These are phyloP conservation scores for Leptocoma aspasia DNA, from an alignment of 2,113 vertebrate species.

Conservation along the genomic window DNA sequence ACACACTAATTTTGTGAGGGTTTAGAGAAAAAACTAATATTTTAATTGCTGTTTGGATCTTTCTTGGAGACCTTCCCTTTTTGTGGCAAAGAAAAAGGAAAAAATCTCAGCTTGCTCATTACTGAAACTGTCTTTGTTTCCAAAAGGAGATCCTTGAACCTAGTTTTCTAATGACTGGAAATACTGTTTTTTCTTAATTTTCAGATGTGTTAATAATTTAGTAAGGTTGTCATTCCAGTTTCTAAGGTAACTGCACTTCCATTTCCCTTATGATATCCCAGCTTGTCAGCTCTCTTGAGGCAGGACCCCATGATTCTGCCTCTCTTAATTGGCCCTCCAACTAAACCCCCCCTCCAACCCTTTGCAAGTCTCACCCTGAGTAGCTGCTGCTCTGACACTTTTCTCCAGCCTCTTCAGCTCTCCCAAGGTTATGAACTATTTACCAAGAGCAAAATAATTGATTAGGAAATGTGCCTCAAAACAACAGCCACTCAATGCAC, in stretches of 20 bases:
- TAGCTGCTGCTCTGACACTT: background rate
- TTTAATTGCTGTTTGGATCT: constrained; percentile 48
- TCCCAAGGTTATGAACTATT: background rate
- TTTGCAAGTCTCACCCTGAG: background rate
- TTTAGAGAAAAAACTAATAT: background rate
- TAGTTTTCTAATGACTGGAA: constrained; percentile 83
- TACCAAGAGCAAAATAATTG: background rate
- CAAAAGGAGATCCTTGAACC: constrained; percentile 77
- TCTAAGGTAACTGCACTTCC: background rate
- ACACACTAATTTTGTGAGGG: background rate
- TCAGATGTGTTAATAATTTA: constrained; percentile 80
- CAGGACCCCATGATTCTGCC: background rate
- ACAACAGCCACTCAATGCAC: background rate
- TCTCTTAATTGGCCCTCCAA: background rate
- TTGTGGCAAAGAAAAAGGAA: constrained; percentile 80
- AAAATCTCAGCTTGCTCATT: constrained; percentile 73
- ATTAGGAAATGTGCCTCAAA: background rate
- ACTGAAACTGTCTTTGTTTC: constrained; percentile 78
- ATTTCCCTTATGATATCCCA: background rate
- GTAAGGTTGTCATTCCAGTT: constrained; percentile 70
- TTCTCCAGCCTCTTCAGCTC: background rate
- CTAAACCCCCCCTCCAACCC: background rate
- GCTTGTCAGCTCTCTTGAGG: background rate
- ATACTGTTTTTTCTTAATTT: constrained; percentile 80
- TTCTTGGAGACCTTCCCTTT: constrained; percentile 77